Evolutionary conservation across 1,140 invertebrate species (phyloP).

Genomic region (Popillia japonica): DNA sequence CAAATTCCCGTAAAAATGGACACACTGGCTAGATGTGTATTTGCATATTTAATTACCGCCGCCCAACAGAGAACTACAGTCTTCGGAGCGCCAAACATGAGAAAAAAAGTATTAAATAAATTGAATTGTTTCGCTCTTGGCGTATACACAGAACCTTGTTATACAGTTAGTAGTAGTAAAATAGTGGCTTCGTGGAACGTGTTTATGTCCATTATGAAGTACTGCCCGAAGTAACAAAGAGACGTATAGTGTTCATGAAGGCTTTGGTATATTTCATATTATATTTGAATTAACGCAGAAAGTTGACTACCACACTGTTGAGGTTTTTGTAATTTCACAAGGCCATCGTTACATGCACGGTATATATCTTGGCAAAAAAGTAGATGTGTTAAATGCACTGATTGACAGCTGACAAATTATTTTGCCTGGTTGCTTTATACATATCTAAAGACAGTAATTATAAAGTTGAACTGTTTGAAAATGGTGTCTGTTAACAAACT

Average conservation of each 20-base stretch:
- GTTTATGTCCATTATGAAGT: constrained; percentile 24
- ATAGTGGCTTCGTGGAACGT: constrained; percentile 18
- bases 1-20: constrained; percentile 4
- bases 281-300: neutral
- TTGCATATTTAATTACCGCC: constrained; percentile 24
- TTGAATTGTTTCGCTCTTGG: constrained; percentile 33
- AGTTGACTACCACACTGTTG: too few relatives aligned
- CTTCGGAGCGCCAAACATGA: neutral
- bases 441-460: too few relatives aligned
- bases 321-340: too few relatives aligned
- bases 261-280: constrained; percentile 20
- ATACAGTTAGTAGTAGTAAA: constrained; percentile 30
- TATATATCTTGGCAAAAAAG: too few relatives aligned
- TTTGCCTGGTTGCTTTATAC: too few relatives aligned
- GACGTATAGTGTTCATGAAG: constrained; percentile 6
- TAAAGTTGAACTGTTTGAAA: too few relatives aligned
- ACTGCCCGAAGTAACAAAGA: constrained; percentile 25
- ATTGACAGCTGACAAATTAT: too few relatives aligned
- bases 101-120: constrained; percentile 9
- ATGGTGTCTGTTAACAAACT: too few relatives aligned
- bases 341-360: too few relatives aligned
- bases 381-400: too few relatives aligned
- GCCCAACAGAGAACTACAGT: neutral
- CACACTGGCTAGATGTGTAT: neutral
- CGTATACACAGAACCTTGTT: constrained; percentile 2